A percentile compares a stretch with the other conserved stretches of the same genome.
Conservation (phyloP, 2,797 vertebrate genomes). For the Calcarius lapponicus region DNA sequence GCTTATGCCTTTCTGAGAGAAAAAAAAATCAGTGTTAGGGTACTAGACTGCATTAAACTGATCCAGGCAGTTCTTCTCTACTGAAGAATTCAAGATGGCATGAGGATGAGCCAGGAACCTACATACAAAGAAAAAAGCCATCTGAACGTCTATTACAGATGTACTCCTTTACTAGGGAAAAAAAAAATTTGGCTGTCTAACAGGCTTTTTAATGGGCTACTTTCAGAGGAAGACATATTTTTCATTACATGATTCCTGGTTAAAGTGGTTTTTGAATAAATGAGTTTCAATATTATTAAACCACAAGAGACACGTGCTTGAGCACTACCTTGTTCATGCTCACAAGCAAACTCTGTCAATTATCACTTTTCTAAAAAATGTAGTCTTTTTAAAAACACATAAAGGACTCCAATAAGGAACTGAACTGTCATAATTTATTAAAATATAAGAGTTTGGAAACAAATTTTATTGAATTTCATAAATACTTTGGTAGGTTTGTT, state of each 20-base stretch:
- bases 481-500: conserved; percentile 74
- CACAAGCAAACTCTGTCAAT: background rate
- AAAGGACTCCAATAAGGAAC: background rate
- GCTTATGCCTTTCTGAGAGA: conserved; percentile 42
- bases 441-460: conserved; percentile 50
- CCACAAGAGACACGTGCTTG: background rate
- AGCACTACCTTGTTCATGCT: background rate
- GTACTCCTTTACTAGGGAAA: background rate
- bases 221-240: background rate
- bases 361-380: background rate
- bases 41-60: background rate
- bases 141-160: background rate
- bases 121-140: background rate
- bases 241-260: background rate
- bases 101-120: background rate
- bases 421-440: background rate
- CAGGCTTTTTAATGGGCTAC: background rate
- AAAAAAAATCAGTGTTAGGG: background rate
- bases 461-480: conserved; percentile 74
- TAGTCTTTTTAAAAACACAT: background rate
- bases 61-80: background rate
- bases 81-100: background rate
- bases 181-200: background rate
- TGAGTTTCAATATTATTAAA: conserved; percentile 10
- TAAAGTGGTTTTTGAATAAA: background rate